phyloP scores from a whole-genome alignment of 2,797 vertebrate species.

The Cyclopterus lumpus region DNA sequence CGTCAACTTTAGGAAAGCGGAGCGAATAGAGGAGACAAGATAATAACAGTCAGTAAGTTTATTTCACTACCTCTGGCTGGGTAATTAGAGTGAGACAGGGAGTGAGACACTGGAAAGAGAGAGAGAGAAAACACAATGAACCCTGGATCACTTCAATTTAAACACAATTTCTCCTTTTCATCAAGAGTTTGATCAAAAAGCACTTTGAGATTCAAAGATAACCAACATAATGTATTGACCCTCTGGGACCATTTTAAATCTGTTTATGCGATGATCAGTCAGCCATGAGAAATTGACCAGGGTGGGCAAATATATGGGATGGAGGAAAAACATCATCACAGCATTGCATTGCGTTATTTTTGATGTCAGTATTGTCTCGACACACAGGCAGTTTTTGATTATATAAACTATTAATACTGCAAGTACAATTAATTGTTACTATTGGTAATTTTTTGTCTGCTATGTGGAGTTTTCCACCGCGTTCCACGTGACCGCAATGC shows the following conservation, averaged over 20 bases:
- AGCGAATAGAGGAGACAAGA: conserved; percentile 61
- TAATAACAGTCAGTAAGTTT: conserved; percentile 58
- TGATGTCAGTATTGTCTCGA: neutral
- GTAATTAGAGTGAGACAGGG: conserved; percentile 50
- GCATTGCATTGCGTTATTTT: neutral
- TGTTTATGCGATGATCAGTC: neutral
- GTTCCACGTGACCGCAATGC: neutral
- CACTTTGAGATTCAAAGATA: neutral
- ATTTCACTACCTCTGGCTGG: conserved; percentile 48
- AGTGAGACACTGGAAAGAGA: conserved; percentile 15
- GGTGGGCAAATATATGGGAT: neutral
- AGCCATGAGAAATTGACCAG: neutral
- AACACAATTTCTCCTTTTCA: neutral
- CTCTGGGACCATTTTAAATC: neutral
- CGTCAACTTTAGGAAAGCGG: conserved; percentile 49
- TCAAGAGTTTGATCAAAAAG: neutral
- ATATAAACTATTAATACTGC: neutral
- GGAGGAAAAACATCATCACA: neutral
- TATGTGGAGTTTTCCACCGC: neutral
- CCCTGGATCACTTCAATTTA: conserved; percentile 15
- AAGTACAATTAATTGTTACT: neutral
- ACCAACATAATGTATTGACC: neutral
- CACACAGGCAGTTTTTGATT: neutral
- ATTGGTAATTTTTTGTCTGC: neutral
- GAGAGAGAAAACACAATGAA: conserved; percentile 5